A percentile compares a stretch with the other conserved stretches of the same genome.
These are phyloP conservation scores for Stomatorhinus walkeri DNA, from an alignment of 2,797 vertebrate species.

Conservation along the genomic window DNA sequence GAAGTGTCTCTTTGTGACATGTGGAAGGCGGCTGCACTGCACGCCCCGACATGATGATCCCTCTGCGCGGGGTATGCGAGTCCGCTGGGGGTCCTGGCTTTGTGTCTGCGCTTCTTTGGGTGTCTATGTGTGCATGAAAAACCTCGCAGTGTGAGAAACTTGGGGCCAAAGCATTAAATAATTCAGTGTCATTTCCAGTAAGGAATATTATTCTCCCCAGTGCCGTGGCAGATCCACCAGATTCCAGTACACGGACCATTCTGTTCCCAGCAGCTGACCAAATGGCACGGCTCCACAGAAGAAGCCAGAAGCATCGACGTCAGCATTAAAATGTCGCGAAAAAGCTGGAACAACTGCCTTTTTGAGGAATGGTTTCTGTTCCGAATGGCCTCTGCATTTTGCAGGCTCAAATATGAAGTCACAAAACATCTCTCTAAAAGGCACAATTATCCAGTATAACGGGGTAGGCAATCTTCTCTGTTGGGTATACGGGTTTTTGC, in stretches of 20 bases:
- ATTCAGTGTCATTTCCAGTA: not conserved
- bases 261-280: not conserved
- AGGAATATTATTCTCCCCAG: not conserved
- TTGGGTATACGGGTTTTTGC: not conserved
- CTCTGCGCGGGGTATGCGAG: not conserved
- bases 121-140: conserved; percentile 2
- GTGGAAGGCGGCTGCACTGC: not conserved
- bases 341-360: not conserved
- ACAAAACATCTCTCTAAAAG: not conserved
- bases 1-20: not conserved
- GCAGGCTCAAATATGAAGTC: not conserved
- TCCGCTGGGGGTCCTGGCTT: conserved; percentile 6
- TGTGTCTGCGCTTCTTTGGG: not conserved
- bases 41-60: not conserved
- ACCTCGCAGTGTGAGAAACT: not conserved
- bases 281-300: not conserved
- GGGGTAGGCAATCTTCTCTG: not conserved
- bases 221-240: not conserved
- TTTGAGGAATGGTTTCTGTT: not conserved
- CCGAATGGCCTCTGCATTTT: not conserved
- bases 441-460: not conserved
- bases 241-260: not conserved
- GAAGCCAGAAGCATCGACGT: not conserved
- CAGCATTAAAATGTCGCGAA: not conserved
- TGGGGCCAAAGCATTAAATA: not conserved